Evolutionary conservation across 2,888 invertebrate genomes (phyloP).

Genomic region (Dioctria rufipes): DNA sequence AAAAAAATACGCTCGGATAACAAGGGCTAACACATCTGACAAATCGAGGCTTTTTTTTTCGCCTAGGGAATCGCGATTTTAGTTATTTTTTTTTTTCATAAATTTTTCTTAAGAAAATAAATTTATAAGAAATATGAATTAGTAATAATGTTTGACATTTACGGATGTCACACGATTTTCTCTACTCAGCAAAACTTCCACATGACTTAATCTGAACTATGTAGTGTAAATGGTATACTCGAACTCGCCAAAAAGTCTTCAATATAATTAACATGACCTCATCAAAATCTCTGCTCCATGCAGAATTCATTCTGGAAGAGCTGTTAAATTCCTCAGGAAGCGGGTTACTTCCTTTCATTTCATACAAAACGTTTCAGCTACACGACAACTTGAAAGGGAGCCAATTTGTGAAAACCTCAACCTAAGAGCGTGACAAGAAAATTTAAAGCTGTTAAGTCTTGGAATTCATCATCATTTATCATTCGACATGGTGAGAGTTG

Average conservation of each 20-base stretch:
- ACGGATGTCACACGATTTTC: too few relatives aligned
- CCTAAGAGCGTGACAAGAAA: constrained; percentile 57
- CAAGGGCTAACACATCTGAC: constrained; percentile 35
- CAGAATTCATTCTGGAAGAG: not conserved
- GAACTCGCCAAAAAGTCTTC: not conserved
- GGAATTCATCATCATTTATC: constrained; percentile 60
- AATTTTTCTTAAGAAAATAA: too few relatives aligned
- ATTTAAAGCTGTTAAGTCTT: constrained; percentile 56
- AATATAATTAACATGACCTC: constrained; percentile 59
- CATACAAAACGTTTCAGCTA: not conserved
- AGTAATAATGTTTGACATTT: too few relatives aligned
- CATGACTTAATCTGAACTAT: constrained; percentile 4
- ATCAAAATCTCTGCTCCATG: constrained; percentile 53
- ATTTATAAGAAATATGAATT: too few relatives aligned
- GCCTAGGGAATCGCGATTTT: constrained; percentile 17
- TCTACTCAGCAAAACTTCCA: constrained; percentile 22
- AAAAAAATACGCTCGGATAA: not conserved
- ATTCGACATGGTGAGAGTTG: constrained; percentile 44
- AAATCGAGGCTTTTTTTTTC: constrained; percentile 16
- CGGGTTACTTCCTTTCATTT: not conserved
- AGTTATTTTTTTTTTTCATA: constrained; percentile 4
- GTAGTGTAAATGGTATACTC: not conserved
- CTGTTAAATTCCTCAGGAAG: constrained; percentile 1
- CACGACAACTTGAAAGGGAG: constrained; percentile 32
- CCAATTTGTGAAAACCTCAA: constrained; percentile 54